Conservation (phyloP, 2,888 invertebrate genomes). For the Diarsia mendica region DNA sequence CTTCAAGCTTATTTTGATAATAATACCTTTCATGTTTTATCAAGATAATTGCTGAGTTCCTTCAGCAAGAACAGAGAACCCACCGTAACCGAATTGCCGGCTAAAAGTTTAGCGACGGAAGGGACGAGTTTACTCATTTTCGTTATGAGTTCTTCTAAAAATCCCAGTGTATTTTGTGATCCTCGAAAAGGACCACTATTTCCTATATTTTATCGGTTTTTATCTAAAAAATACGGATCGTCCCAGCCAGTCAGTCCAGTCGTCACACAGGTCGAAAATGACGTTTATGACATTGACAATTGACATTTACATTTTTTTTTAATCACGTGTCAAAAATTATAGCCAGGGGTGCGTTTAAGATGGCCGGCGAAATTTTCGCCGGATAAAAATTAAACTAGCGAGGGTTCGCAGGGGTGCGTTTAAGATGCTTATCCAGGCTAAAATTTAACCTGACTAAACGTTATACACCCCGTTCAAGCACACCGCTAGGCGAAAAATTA, state of each 20-base stretch:
- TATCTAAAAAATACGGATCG: constrained; percentile 37
- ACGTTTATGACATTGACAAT: constrained; percentile 61
- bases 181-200: constrained; percentile 74
- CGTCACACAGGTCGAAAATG: constrained; percentile 61
- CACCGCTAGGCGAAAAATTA: too few species aligned
- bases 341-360: too few species aligned
- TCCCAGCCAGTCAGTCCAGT: too few species aligned
- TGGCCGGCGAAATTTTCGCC: too few species aligned
- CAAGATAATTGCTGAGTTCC: constrained; percentile 20
- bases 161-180: constrained; percentile 82
- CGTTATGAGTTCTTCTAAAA: constrained; percentile 75
- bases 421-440: too few species aligned
- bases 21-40: constrained; percentile 11
- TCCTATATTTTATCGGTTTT: constrained; percentile 27
- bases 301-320: constrained; percentile 38
- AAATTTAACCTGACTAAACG: too few species aligned
- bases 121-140: constrained; percentile 87
- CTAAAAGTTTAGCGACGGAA: constrained; percentile 80
- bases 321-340: not conserved
- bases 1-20: not conserved
- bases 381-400: too few species aligned
- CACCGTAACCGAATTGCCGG: constrained; percentile 80
- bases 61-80: constrained; percentile 62
- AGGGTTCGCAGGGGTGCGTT: too few species aligned
- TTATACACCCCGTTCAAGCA: too few species aligned